Evolutionary conservation across 2,888 invertebrate species (phyloP).

Genomic region (Tipula helvola): DNA sequence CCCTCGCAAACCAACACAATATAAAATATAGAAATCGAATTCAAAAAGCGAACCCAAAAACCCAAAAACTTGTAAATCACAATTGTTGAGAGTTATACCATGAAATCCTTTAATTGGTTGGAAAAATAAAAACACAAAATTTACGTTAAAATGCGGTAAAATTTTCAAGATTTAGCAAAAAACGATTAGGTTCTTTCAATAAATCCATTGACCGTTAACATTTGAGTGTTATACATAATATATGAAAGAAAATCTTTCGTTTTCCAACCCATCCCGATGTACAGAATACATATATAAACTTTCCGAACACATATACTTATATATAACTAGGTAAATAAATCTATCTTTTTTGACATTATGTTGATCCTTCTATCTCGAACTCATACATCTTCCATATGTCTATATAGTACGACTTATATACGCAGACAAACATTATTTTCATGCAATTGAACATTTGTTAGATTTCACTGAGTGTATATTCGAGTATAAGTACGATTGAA

Average conservation of each 20-base stretch:
- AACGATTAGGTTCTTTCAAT: background rate
- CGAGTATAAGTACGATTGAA: background rate
- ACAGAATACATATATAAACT: background rate
- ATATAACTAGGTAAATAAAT: background rate
- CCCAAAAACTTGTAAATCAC: no score
- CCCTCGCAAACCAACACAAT: no score
- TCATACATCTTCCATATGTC: background rate
- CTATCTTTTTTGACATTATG: background rate
- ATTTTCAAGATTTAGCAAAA: background rate
- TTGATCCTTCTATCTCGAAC: background rate
- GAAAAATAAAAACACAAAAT: no score
- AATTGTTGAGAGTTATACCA: no score
- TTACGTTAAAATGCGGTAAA: no score
- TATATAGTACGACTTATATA: no score
- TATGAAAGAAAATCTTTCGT: background rate
- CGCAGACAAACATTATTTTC: background rate
- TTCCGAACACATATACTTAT: no score
- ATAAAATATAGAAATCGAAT: no score
- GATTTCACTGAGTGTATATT: background rate
- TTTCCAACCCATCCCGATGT: background rate
- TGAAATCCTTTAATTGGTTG: no score
- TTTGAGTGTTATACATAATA: background rate
- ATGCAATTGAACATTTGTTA: background rate
- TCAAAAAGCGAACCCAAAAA: no score
- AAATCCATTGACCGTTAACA: background rate